Evolutionary conservation across 2,797 vertebrate genomes (phyloP), one percentile per base, ranked within the genome.

Genomic region (Centropyge bicolor): DNA sequence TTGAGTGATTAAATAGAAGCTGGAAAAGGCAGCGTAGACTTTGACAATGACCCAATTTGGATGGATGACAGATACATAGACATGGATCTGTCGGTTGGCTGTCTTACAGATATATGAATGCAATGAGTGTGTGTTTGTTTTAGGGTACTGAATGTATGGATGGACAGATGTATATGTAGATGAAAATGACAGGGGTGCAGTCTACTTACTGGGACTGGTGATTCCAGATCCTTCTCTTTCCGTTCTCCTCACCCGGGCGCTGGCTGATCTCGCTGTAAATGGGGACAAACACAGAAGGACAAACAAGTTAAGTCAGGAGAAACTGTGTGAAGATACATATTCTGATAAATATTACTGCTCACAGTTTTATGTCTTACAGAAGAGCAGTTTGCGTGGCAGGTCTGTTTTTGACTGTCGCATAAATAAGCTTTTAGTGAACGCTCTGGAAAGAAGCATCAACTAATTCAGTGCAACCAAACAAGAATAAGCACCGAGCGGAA

Each of bases 121-220:
- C 9, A 22, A 12, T 66, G n/a, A 19, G 66, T 51, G 22, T 19
- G 56, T 9, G 17, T 35, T 17, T 54, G 17, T 8, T 35, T 2
- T 13, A 20, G 3, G 1, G 17, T 9, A 9, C 12, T 48, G 40
- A 49, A 27, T 71, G 17, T 27, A 24, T 43, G 27, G 17, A 61
- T 43, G 19, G 17, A 46, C 13, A 22, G n/a, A 51, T 61, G 35
- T 20, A 35, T 20, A 51, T 22, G 10, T 4, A 16, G 31, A 27
- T 12, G 17, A 48, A 65, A 45, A 67, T 22, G 16, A 60, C 7
- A 36, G 14, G 1, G 46, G 2, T 24, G 62, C 40, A 40, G 48
- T 63, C 48, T 84, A 92, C 93, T 94, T 76, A 95, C 94, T 90
- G 57, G 94, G 92, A 68, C 93, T 92, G 74, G 88, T 90, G 86